Evolutionary conservation across 2,888 invertebrate species (phyloP).

Genomic region (Mayetiola destructor): DNA sequence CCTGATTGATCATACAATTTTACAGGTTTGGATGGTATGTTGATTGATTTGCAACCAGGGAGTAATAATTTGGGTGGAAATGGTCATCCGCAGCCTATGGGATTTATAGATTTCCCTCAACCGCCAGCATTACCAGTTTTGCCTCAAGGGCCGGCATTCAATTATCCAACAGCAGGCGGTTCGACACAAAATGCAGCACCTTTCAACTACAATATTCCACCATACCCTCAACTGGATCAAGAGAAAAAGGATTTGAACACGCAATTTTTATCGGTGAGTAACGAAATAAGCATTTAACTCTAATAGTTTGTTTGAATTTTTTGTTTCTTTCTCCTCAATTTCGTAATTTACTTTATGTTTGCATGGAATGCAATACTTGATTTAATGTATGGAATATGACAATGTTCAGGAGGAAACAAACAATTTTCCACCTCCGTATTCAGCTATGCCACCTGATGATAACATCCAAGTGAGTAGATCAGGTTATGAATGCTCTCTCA

Average conservation of each 20-base stretch:
- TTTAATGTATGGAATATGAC: constrained; percentile 27
- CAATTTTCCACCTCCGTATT: constrained; percentile 51
- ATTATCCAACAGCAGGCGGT: constrained; percentile 38
- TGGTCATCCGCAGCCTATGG: constrained; percentile 53
- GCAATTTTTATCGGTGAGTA: constrained; percentile 41
- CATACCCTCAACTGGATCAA: constrained; percentile 32
- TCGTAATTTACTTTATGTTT: background rate
- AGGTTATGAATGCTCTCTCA: background rate
- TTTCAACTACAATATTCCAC: constrained; percentile 50
- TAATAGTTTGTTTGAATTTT: background rate
- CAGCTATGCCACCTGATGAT: constrained; percentile 56
- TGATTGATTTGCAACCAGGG: constrained; percentile 49
- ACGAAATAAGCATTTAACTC: background rate
- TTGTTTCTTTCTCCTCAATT: background rate
- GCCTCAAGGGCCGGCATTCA: constrained; percentile 46
- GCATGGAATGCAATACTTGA: constrained; percentile 9
- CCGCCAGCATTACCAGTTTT: constrained; percentile 47
- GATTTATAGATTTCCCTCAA: constrained; percentile 69
- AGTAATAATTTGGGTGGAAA: constrained; percentile 44
- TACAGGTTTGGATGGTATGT: constrained; percentile 46
- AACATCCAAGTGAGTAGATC: constrained; percentile 52
- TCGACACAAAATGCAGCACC: constrained; percentile 34
- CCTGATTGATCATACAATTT: background rate
- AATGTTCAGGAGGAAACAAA: constrained; percentile 54
- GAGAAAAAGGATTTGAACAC: constrained; percentile 45